Percentiles rank a stretch among this genome's conserved stretches.
Evolutionary conservation across 1,140 invertebrate genomes (phyloP).

Genomic region (Sweltsa coloradensis): DNA sequence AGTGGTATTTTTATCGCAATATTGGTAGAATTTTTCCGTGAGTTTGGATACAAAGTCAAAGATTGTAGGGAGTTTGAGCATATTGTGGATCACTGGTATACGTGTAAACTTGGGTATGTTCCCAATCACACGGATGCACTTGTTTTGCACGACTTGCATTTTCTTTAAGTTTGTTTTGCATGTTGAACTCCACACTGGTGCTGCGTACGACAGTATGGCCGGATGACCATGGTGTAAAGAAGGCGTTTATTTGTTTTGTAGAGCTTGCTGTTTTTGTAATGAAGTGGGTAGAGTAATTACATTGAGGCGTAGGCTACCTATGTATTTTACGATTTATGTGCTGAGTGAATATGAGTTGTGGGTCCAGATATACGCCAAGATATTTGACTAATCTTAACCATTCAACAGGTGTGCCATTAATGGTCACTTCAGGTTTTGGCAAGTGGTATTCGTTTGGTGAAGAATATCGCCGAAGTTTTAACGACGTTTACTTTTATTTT

Average conservation of each 20-base stretch:
- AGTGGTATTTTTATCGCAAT: too few relatives aligned
- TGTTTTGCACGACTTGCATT: too few relatives aligned
- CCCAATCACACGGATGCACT: too few relatives aligned
- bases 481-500: conserved; percentile 20
- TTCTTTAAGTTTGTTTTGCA: too few relatives aligned
- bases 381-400: not conserved
- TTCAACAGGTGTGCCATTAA: not conserved
- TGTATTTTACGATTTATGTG: not conserved
- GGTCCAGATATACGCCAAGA: not conserved
- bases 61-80: too few relatives aligned
- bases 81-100: too few relatives aligned
- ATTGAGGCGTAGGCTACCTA: not conserved
- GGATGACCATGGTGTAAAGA: not conserved
- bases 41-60: too few relatives aligned
- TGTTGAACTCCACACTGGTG: not conserved
- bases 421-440: not conserved
- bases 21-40: too few relatives aligned
- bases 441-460: conserved; percentile 2
- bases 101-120: too few relatives aligned
- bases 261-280: not conserved
- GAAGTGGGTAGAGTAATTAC: not conserved
- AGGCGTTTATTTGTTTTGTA: not conserved
- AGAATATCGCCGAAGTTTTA: conserved; percentile 19
- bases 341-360: not conserved
- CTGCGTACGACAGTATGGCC: not conserved